Evolutionary conservation across 2,888 invertebrate species (phyloP).

Genomic region (Congeria kusceri): DNA sequence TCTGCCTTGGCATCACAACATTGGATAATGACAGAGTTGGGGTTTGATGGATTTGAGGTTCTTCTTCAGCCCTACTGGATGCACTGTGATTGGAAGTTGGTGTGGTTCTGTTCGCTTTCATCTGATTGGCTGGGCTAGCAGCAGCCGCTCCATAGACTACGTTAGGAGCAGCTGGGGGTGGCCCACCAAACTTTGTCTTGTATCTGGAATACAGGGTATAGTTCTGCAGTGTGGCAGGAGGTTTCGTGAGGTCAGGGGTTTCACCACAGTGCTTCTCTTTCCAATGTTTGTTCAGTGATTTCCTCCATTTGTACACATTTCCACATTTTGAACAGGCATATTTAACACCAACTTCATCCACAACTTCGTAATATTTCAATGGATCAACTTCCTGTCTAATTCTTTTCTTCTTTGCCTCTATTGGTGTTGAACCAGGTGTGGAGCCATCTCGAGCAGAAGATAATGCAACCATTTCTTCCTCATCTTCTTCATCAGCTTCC

Average conservation of each 20-base stretch:
- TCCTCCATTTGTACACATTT: constrained; percentile 85
- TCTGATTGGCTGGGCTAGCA: constrained; percentile 29
- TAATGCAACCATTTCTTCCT: constrained; percentile 44
- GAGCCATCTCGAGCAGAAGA: constrained; percentile 30
- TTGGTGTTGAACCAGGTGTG: constrained; percentile 32
- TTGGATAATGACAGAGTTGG: constrained; percentile 45
- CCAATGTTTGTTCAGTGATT: constrained; percentile 85
- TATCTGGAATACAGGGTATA: constrained; percentile 58
- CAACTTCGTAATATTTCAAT: constrained; percentile 82
- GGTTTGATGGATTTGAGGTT: constrained; percentile 24
- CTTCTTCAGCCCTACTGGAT: constrained; percentile 12
- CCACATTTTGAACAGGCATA: constrained; percentile 85
- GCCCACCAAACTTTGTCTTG: constrained; percentile 60
- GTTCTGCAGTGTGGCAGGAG: constrained; percentile 71
- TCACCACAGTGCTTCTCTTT: constrained; percentile 85
- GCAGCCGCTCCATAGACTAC: constrained; percentile 61
- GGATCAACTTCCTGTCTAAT: constrained; percentile 82
- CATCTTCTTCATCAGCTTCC: constrained; percentile 68
- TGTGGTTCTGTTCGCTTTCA: constrained; percentile 32
- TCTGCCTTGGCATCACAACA: constrained; percentile 74
- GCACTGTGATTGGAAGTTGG: constrained; percentile 37
- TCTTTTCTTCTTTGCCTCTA: constrained; percentile 72
- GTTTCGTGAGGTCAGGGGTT: constrained; percentile 75
- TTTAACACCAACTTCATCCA: constrained; percentile 82
- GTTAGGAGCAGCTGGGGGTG: constrained; percentile 63